Evolutionary conservation across 2,888 invertebrate species (phyloP).

Genomic region (Polyommatus iphigenia): DNA sequence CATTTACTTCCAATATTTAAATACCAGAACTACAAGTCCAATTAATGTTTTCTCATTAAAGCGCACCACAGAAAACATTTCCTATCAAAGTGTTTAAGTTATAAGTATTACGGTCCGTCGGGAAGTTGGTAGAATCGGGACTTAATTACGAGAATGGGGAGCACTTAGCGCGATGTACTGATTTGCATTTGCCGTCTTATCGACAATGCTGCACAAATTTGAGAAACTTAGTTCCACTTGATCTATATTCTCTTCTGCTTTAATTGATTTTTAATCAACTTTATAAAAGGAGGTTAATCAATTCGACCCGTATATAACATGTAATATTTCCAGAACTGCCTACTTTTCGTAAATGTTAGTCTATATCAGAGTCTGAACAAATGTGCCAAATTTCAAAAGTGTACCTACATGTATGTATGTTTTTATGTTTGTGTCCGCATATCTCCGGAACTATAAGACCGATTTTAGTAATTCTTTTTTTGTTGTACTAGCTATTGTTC

Average conservation of each 20-base stretch:
- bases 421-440: too few relatives aligned
- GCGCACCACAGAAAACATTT: conserved; percentile 1
- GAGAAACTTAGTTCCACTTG: background rate
- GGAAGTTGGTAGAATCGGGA: background rate
- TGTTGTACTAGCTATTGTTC: too few relatives aligned
- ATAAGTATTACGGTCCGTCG: conserved; percentile 17
- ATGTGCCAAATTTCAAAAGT: too few relatives aligned
- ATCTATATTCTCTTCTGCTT: background rate
- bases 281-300: too few relatives aligned
- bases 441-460: too few relatives aligned
- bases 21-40: background rate
- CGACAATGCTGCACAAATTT: conserved; percentile 21
- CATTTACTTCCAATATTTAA: background rate
- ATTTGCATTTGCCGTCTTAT: conserved; percentile 27
- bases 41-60: conserved; percentile 7
- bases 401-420: too few relatives aligned
- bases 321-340: too few relatives aligned
- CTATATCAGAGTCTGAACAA: too few relatives aligned
- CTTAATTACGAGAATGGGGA: background rate
- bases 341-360: too few relatives aligned
- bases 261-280: background rate
- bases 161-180: conserved; percentile 14
- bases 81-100: conserved; percentile 7
- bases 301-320: too few relatives aligned
- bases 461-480: too few relatives aligned